Conservation (phyloP, 2,113 vertebrate species). For the Passerina amoena region DNA sequence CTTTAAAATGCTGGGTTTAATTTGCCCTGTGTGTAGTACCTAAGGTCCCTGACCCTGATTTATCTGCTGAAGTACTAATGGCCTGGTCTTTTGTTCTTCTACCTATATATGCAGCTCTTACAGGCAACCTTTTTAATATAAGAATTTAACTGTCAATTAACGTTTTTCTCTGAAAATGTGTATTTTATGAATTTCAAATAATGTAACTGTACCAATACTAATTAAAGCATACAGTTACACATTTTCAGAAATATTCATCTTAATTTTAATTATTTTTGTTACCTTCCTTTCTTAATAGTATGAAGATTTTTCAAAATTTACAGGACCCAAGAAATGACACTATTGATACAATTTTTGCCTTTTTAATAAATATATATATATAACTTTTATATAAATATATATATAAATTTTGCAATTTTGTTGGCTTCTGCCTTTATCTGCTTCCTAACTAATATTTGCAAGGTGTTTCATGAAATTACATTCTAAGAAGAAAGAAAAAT, state of each 20-base stretch:
- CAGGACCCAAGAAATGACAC: fast-evolving
- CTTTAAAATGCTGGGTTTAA: not conserved
- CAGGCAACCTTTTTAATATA: not conserved
- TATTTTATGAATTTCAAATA: not conserved
- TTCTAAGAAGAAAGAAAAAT: not conserved
- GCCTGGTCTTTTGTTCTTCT: not conserved
- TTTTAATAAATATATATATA: not conserved
- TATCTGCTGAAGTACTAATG: not conserved
- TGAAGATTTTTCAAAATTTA: not conserved
- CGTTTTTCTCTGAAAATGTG: not conserved
- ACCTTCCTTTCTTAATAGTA: not conserved
- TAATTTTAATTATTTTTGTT: not conserved
- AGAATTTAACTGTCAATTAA: not conserved
- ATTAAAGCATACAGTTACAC: not conserved
- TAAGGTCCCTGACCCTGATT: not conserved
- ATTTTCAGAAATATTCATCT: not conserved
- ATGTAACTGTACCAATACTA: not conserved
- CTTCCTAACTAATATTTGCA: not conserved
- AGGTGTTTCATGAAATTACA: not conserved
- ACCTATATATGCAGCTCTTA: not conserved
- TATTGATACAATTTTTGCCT: not conserved
- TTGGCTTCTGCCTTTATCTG: not conserved
- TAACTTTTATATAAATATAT: too few species aligned
- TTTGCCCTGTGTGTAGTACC: not conserved
- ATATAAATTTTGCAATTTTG: not conserved